Conservation (phyloP, 2,113 vertebrate species). For the Pseudopodoces humilis region DNA sequence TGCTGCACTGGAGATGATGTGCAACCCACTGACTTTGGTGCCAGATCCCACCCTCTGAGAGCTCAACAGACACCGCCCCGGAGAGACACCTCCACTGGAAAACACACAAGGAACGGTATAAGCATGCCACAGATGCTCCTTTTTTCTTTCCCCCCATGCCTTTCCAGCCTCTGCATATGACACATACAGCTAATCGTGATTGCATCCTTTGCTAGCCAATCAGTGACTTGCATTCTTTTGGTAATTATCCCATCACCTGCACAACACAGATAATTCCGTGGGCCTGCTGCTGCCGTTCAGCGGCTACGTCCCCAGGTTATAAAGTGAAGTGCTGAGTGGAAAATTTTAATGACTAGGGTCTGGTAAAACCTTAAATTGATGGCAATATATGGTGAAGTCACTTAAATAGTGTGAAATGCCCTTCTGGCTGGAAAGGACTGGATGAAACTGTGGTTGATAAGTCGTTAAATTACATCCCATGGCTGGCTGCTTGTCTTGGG, state of each 20-base stretch:
- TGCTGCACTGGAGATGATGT: fast-evolving
- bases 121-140: neutral
- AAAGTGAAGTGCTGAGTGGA: conserved; percentile 30
- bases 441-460: conserved; percentile 39
- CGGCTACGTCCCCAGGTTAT: neutral
- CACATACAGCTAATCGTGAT: neutral
- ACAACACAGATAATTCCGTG: neutral
- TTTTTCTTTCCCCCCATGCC: neutral
- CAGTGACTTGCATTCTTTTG: neutral
- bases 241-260: conserved; percentile 25
- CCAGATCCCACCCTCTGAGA: neutral
- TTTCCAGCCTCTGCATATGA: neutral
- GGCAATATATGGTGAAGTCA: conserved; percentile 45
- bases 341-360: conserved; percentile 52
- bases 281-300: neutral
- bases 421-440: conserved; percentile 51
- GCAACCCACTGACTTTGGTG: neutral
- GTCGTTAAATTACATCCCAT: conserved; percentile 57
- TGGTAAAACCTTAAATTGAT: conserved; percentile 49
- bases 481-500: conserved; percentile 48
- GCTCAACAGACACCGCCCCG: fast-evolving
- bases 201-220: neutral
- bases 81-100: neutral
- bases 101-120: neutral
- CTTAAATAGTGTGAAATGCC: conserved; percentile 58